These are phyloP conservation scores for Plodia interpunctella DNA, from an alignment of 1,140 invertebrate genomes.

Conservation along the genomic window DNA sequence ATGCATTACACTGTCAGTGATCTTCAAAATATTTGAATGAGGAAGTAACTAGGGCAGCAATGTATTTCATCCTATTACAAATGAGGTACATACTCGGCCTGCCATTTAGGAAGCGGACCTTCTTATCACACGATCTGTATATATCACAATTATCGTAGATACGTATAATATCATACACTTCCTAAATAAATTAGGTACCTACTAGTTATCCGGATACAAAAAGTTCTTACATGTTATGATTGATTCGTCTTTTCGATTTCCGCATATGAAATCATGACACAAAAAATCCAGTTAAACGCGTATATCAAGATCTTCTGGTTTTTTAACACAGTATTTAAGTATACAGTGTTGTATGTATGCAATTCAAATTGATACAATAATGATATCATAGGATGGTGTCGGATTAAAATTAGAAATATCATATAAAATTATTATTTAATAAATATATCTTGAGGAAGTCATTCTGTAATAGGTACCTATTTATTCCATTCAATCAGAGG, in stretches of 20 bases:
- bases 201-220: conserved; percentile 44
- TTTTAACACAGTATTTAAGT: background rate
- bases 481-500: too few species aligned
- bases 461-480: too few species aligned
- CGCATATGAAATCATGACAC: conserved; percentile 63
- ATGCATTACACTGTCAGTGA: conserved; percentile 32
- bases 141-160: conserved; percentile 46
- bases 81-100: background rate
- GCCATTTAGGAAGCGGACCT: conserved; percentile 53
- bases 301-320: background rate
- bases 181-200: conserved; percentile 36
- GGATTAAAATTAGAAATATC: background rate
- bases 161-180: too few species aligned
- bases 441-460: too few species aligned
- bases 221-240: conserved; percentile 17
- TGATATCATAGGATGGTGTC: background rate
- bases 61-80: conserved; percentile 30
- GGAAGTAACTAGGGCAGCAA: conserved; percentile 28
- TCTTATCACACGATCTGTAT: conserved; percentile 47
- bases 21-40: conserved; percentile 17
- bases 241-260: conserved; percentile 37
- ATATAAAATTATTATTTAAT: too few species aligned
- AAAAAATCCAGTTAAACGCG: conserved; percentile 28
- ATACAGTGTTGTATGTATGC: background rate
- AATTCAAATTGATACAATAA: background rate